These are phyloP conservation scores for Ctenochaetus hawaiiensis DNA, from an alignment of 2,797 vertebrate species.

Conservation along the genomic window DNA sequence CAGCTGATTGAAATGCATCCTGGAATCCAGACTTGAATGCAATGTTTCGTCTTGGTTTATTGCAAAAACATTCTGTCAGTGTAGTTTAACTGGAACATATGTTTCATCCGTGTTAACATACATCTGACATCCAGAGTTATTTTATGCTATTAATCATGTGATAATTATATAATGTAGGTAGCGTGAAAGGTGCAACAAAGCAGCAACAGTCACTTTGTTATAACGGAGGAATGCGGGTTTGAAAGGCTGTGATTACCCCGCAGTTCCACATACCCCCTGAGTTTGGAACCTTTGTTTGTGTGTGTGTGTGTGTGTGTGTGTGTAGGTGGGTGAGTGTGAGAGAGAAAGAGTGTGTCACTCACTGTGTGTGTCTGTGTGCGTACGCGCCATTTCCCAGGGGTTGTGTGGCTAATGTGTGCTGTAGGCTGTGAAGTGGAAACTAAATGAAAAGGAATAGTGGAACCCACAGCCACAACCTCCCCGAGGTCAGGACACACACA, in stretches of 20 bases:
- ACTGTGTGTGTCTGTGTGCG: conserved; percentile 28
- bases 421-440: conserved; percentile 76
- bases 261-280: conserved; percentile 12
- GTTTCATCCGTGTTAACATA: no score
- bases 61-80: no score
- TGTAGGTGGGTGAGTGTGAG: conserved; percentile 7
- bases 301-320: conserved; percentile 9
- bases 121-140: no score
- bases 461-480: conserved; percentile 55
- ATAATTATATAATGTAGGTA: not conserved
- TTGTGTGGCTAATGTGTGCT: conserved; percentile 75
- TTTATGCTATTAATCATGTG: not conserved
- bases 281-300: not conserved
- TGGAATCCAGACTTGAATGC: no score
- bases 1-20: no score
- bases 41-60: no score
- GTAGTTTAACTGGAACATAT: no score
- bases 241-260: conserved; percentile 13
- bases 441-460: conserved; percentile 67
- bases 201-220: conserved; percentile 15
- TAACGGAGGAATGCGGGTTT: conserved; percentile 21
- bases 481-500: conserved; percentile 50
- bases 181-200: not conserved
- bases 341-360: conserved; percentile 13
- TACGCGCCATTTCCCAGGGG: conserved; percentile 53